Evolutionary conservation across 2,113 vertebrate genomes (phyloP), one percentile per base, ranked within the genome.

Genomic region (Lonchura striata): DNA sequence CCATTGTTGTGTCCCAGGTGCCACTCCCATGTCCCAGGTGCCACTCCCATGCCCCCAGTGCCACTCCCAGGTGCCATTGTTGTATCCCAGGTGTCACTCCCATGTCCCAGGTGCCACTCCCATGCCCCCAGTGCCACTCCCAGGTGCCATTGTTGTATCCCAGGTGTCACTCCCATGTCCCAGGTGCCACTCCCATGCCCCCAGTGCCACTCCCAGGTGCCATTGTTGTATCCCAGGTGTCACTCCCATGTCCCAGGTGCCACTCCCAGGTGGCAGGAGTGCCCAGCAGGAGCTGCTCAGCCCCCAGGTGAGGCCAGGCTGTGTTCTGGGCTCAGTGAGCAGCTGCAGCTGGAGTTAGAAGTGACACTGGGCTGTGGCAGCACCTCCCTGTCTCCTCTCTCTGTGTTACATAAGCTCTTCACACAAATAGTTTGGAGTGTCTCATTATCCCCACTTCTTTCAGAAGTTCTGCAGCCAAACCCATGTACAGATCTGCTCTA

Each of bases 251-350:
- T n/a, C n/a, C n/a, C n/a, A n/a, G n/a, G n/a, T n/a, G n/a, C n/a
- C n/a, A n/a, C n/a, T n/a, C 39, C 31, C 27, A 30, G 28, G 11
- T 10, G 9, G 93, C 93, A 95, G 97, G 93, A 98, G 95, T 97
- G 47, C 25, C 4, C 37, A 20, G 35, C 93, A 95, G 92, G 97
- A 97, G 77, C 86, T 93, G 87, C 56, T 96, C 71, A 83, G 87
- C 57, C 21, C 74, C 57, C 15, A 42, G 44, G 20, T 72, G 86
- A 91, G 75, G 39, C 50, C 70, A 9, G 31, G 78, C 52, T 44
- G 69, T 77, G 42, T 28, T 91, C 75, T 56, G 64, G 1, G 3
- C 41, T 41, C 71, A 72, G 90, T 79, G 59, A 27, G 8, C 56
- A 59, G 18, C 35, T 69, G 42, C 8, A 60, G 44, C 39, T 35